phyloP scores from a whole-genome alignment of 2,113 vertebrate species.

The Leucoraja erinaceus region DNA sequence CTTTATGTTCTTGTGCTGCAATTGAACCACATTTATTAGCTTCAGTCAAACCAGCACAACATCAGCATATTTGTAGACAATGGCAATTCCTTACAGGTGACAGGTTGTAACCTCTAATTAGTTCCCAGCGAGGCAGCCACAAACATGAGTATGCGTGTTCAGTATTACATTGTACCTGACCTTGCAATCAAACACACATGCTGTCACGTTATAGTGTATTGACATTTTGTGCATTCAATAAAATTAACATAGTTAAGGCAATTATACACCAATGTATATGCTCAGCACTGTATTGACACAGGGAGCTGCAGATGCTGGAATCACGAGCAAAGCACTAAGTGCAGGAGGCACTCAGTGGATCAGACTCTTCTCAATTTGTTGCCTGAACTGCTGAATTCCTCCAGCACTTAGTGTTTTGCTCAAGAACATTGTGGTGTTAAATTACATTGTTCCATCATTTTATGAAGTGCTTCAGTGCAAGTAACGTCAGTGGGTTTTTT shows the following conservation, averaged over 20 bases:
- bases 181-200: background rate
- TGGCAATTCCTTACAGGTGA: background rate
- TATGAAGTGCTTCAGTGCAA: too few relatives aligned
- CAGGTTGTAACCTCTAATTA: background rate
- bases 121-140: background rate
- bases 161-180: background rate
- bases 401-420: too few relatives aligned
- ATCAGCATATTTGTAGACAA: background rate
- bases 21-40: background rate
- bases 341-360: too few relatives aligned
- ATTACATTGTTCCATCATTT: background rate
- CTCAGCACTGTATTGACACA: too few relatives aligned
- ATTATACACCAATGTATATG: too few relatives aligned
- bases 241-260: background rate
- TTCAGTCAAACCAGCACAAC: background rate
- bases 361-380: too few relatives aligned
- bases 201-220: background rate
- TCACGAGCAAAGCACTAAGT: too few relatives aligned
- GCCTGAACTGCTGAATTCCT: too few relatives aligned
- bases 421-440: background rate
- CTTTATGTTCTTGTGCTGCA: background rate
- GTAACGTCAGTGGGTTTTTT: too few relatives aligned
- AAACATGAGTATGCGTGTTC: background rate
- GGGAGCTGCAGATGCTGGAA: too few relatives aligned
- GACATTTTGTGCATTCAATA: background rate